Evolutionary conservation across 2,888 invertebrate genomes (phyloP).

Genomic region (Antheraea yamamai): DNA sequence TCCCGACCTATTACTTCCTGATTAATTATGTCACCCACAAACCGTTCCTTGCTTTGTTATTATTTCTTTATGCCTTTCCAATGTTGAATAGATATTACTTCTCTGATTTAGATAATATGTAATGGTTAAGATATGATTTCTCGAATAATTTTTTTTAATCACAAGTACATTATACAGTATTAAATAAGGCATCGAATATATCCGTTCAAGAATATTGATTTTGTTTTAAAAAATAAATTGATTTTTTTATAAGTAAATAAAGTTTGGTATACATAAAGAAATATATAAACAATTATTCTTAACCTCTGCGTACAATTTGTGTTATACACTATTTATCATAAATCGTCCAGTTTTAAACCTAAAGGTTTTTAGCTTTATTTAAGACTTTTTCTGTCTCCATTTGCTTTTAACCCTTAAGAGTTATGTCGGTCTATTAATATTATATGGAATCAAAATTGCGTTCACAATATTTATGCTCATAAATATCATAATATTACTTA

Average conservation of each 20-base stretch:
- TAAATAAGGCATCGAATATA: neutral
- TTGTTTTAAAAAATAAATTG: neutral
- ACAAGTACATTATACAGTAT: neutral
- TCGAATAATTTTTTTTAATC: neutral
- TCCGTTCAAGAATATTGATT: neutral
- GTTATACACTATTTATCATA: no score
- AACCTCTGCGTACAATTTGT: no score
- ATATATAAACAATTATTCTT: no score
- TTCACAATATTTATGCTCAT: neutral
- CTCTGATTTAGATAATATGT: no score
- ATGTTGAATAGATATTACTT: neutral
- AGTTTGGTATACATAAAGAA: neutral
- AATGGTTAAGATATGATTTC: no score
- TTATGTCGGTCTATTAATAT: neutral
- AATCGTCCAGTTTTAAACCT: no score
- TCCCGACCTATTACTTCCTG: slow-evolving; percentile 44
- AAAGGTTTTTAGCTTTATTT: no score
- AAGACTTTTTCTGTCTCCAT: no score
- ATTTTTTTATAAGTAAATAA: neutral
- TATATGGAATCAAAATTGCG: neutral
- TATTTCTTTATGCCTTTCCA: slow-evolving; percentile 26
- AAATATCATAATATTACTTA: no score
- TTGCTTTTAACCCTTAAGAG: no score
- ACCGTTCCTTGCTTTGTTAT: slow-evolving; percentile 27
- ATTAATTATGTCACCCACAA: slow-evolving; percentile 53